phyloP scores from a whole-genome alignment of 2,113 vertebrate genomes.

The Nettapus auritus region DNA sequence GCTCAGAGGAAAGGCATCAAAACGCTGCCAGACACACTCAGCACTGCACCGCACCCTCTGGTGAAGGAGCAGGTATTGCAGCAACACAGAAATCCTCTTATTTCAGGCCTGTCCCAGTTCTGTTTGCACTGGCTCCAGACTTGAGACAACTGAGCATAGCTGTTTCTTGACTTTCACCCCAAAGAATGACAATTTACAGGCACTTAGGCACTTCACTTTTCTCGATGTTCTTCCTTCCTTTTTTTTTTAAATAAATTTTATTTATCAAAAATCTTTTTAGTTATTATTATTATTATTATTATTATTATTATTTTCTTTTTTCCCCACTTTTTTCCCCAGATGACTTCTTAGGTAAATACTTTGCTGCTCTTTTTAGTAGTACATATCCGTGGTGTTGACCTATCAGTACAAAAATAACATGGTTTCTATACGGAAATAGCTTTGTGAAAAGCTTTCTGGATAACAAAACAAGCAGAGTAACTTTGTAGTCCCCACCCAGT shows the following conservation, averaged over 20 bases:
- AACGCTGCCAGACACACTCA: not conserved
- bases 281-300: not conserved
- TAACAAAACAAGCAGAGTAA: not conserved
- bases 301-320: too few relatives aligned
- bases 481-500: not conserved
- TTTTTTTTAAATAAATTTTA: not conserved
- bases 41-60: accelerated
- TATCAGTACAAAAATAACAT: not conserved
- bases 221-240: not conserved
- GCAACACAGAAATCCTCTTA: not conserved
- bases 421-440: not conserved
- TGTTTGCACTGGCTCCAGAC: not conserved
- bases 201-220: not conserved
- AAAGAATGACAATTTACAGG: not conserved
- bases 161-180: not conserved
- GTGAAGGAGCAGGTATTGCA: not conserved
- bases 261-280: not conserved
- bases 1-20: not conserved
- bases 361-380: not conserved
- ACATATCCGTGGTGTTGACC: not conserved
- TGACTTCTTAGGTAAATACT: not conserved
- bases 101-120: not conserved
- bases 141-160: not conserved
- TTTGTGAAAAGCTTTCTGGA: slow-evolving; percentile 9
- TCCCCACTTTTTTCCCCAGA: not conserved